Conservation (phyloP, 2,888 invertebrate species). For the Toxonevra muliebris region DNA sequence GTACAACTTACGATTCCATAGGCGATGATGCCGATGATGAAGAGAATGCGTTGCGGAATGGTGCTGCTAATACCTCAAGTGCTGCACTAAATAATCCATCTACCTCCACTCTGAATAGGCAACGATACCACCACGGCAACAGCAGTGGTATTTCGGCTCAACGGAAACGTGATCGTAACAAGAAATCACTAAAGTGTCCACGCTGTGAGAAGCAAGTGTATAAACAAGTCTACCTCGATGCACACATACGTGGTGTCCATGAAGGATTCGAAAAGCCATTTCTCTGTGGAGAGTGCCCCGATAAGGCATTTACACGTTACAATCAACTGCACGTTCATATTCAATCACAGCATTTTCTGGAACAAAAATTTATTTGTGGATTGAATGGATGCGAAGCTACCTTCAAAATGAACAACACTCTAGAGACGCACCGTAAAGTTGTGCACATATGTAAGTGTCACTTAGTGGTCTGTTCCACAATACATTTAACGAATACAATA, state of each 20-base stretch:
- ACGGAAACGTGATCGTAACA: conserved; percentile 44
- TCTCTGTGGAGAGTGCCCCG: conserved; percentile 49
- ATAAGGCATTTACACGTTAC: conserved; percentile 53
- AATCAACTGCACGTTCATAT: conserved; percentile 52
- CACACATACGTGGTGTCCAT: conserved; percentile 56
- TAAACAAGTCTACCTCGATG: conserved; percentile 55
- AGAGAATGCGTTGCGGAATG: conserved; percentile 31
- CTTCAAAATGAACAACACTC: conserved; percentile 33
- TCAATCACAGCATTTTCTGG: conserved; percentile 45
- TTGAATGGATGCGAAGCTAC: conserved; percentile 36
- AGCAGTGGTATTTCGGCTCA: too few species aligned
- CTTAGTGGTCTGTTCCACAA: neutral
- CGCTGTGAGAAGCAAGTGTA: conserved; percentile 55
- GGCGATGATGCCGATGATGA: conserved; percentile 36
- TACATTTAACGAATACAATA: neutral
- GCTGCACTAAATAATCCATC: conserved; percentile 18
- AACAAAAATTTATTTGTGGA: conserved; percentile 34
- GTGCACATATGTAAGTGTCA: conserved; percentile 29
- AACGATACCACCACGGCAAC: neutral
- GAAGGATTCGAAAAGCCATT: conserved; percentile 57
- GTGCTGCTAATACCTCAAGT: conserved; percentile 35
- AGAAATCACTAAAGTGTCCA: conserved; percentile 37
- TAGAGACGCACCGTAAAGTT: conserved; percentile 36
- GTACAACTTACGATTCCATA: conserved; percentile 19
- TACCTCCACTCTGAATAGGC: conserved; percentile 1